Conservation (phyloP, 2,797 vertebrate genomes). For the Macropus fuliginosus region DNA sequence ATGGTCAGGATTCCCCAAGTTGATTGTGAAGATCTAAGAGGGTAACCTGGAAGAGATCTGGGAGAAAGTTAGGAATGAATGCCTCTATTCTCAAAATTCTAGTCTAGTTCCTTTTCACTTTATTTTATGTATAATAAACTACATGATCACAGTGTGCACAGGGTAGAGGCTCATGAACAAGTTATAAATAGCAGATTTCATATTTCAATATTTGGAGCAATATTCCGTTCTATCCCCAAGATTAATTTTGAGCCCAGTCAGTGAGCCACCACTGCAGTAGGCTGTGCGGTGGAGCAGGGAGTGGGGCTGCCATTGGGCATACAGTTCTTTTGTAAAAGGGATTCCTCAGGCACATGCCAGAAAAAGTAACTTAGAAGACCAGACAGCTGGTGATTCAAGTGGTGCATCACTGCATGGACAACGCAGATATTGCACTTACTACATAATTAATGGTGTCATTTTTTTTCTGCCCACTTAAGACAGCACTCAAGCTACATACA, state of each 20-base stretch:
- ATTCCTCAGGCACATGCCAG: not conserved
- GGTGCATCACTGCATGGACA: not conserved
- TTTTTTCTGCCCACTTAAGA: not conserved
- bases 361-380: not conserved
- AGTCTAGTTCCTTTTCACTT: not conserved
- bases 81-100: not conserved
- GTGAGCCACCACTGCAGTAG: not conserved
- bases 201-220: not conserved
- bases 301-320: not conserved
- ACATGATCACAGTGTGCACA: not conserved
- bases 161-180: not conserved
- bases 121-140: not conserved
- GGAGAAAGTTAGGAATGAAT: not conserved
- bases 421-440: not conserved
- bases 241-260: not conserved
- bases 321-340: not conserved
- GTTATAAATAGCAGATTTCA: not conserved
- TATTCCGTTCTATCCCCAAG: not conserved
- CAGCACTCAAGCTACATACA: not conserved
- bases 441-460: not conserved
- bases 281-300: not conserved
- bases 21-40: too few relatives aligned
- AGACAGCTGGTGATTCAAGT: not conserved
- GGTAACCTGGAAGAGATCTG: too few relatives aligned
- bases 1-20: not conserved